A percentile compares a stretch with the other conserved stretches of the same genome.
These are phyloP conservation scores for Athalia circularis DNA, from an alignment of 2,888 invertebrate genomes.

Conservation along the genomic window DNA sequence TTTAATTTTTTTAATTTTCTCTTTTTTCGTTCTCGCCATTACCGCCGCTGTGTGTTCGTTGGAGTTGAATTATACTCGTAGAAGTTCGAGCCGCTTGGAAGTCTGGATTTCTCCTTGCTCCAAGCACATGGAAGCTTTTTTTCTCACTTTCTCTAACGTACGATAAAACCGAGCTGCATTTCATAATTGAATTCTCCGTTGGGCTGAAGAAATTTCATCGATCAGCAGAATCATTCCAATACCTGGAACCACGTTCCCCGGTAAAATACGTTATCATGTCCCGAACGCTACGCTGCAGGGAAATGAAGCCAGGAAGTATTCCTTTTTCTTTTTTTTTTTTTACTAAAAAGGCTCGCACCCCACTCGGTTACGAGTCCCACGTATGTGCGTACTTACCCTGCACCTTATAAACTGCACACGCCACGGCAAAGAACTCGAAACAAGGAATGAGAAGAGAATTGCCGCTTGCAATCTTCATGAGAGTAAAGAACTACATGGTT, in stretches of 20 bases:
- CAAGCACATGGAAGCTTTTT: no score
- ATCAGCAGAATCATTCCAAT: background rate
- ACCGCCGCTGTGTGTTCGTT: no score
- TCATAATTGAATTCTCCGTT: background rate
- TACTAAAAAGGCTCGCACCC: background rate
- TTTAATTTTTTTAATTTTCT: no score
- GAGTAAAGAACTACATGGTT: background rate
- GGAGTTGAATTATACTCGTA: background rate
- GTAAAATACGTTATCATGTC: no score
- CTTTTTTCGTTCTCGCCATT: background rate
- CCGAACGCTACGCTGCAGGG: background rate
- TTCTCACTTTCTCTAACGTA: no score
- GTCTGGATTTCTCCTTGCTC: background rate
- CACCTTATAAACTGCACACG: no score
- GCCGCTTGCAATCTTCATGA: slow-evolving; percentile 36
- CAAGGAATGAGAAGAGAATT: slow-evolving; percentile 21
- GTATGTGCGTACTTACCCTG: background rate
- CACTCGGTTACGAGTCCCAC: background rate
- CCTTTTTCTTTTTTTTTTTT: slow-evolving; percentile 1
- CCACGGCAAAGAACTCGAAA: background rate
- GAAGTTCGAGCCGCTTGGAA: background rate
- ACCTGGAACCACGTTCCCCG: no score
- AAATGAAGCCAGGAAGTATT: slow-evolving; percentile 16
- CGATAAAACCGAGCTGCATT: no score
- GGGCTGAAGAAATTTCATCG: slow-evolving; percentile 12